Evolutionary conservation across 1,140 invertebrate genomes (phyloP), one percentile per base, ranked within the genome.

Genomic region (Drosophila nigrodunni): DNA sequence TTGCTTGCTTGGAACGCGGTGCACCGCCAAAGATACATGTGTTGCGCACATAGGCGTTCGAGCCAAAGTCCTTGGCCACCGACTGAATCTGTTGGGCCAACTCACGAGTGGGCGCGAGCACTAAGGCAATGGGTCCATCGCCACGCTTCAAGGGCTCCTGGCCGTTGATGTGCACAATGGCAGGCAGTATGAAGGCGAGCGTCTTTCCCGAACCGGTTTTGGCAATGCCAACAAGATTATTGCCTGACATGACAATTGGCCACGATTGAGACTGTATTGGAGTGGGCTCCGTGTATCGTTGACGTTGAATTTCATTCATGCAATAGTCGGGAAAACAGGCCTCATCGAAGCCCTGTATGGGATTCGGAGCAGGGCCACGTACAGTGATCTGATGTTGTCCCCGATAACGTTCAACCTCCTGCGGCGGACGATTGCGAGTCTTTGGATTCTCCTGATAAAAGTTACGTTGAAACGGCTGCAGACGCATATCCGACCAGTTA

Each of bases 21-120:
- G 98, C 97, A 35, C 98, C 98, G 64, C 98, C 98, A 94, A 98
- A 99, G 8, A 99, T 95, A 91, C 98, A 99, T 7, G 97, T 97
- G 90, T 97, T 97, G 35, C 96, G 93, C 6, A 98, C 95, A 88
- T 96, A 95, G 1, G 97, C 96, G 5, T 95, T 93, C 11, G 95
- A 94, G 5, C 97, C 97, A 94, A 98, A 99, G 70, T 98, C 97
- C 61, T 93, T 94, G 1, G 97, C 97, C 13, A 99, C 97, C 92
- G 97, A 95, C 92, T 98, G 96, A 71, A 99, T 98, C 92, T 99
- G 98, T 88, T 98, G 97, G 1, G 98, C 98, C 47, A 99, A 93
- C 93, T 99, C 98, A 86, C 98, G 93, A 1, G 98, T 99, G 3
- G 98, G 98, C 25, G 98, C 97, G 13, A 99, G 93, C 9, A 99